phyloP scores from a whole-genome alignment of 2,888 invertebrate species.

The Orthosia incerta region DNA sequence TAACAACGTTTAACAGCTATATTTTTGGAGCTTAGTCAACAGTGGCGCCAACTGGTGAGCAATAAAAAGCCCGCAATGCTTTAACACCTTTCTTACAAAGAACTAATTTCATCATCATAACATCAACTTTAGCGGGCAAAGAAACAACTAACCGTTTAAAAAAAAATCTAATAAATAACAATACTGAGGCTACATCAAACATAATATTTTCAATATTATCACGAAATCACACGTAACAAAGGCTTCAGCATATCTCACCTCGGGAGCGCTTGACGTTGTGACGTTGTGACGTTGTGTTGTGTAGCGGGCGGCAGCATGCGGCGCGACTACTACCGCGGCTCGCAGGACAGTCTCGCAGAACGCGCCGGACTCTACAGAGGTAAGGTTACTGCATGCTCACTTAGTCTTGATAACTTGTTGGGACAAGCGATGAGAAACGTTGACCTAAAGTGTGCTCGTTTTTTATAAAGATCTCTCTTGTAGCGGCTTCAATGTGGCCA shows the following conservation, averaged over 20 bases:
- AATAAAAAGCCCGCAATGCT: not conserved
- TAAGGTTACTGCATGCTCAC: conserved; percentile 73
- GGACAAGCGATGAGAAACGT: conserved; percentile 6
- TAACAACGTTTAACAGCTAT: too few species aligned
- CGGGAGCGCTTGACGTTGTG: conserved; percentile 58
- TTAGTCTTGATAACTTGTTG: not conserved
- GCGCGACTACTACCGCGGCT: conserved; percentile 97
- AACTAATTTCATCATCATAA: conserved; percentile 9
- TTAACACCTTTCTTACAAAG: not conserved
- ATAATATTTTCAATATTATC: not conserved
- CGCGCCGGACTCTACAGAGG: conserved; percentile 94
- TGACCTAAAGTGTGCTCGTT: not conserved
- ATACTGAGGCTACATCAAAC: conserved; percentile 40
- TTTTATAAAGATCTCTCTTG: not conserved
- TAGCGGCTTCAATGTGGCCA: too few species aligned
- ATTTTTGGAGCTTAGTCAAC: too few species aligned
- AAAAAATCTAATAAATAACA: conserved; percentile 5
- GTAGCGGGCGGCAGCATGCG: conserved; percentile 92
- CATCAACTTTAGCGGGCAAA: not conserved
- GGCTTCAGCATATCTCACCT: conserved; percentile 40
- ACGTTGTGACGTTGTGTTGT: conserved; percentile 63
- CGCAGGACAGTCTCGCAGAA: conserved; percentile 96
- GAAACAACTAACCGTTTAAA: not conserved
- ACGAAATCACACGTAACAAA: not conserved
- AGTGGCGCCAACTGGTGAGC: too few species aligned